Conservation (phyloP, 2,113 vertebrate species). For the Leptodactylus fuscus region DNA sequence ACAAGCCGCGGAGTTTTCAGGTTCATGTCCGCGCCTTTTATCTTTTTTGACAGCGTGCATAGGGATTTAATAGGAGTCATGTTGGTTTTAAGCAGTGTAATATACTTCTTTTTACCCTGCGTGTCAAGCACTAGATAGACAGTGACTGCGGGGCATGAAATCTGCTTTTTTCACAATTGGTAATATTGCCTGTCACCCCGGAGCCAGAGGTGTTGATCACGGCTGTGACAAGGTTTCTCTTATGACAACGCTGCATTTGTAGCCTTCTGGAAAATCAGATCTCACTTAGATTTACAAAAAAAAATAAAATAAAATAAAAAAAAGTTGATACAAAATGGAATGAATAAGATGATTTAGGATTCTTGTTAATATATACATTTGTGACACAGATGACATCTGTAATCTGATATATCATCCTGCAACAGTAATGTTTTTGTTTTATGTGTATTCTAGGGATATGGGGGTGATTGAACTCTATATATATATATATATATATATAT, state of each 20-base stretch:
- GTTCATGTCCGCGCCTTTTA: slow-evolving; percentile 29
- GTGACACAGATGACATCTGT: no score
- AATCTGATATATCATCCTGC: no score
- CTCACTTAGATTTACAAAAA: slow-evolving; percentile 36
- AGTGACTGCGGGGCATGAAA: slow-evolving; percentile 64
- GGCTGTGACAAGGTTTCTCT: slow-evolving; percentile 68
- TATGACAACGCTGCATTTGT: slow-evolving; percentile 62
- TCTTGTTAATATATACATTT: no score
- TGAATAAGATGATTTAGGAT: no score
- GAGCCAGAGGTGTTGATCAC: slow-evolving; percentile 64
- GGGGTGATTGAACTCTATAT: no score
- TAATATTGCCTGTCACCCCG: slow-evolving; percentile 68
- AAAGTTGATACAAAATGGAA: no score
- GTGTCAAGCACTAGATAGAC: slow-evolving; percentile 69
- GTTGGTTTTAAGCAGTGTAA: slow-evolving; percentile 46
- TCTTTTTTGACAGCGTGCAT: slow-evolving; percentile 41
- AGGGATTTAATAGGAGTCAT: slow-evolving; percentile 51
- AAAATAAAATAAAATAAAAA: not conserved
- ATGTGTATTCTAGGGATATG: no score
- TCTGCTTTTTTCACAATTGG: slow-evolving; percentile 64
- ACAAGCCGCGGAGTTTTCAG: slow-evolving; percentile 19
- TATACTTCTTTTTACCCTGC: slow-evolving; percentile 66
- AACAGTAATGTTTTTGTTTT: no score
- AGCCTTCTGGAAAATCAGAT: slow-evolving; percentile 60
- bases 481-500: no score